Conservation (phyloP, 1,140 invertebrate genomes). For the Drosophila saltans region DNA sequence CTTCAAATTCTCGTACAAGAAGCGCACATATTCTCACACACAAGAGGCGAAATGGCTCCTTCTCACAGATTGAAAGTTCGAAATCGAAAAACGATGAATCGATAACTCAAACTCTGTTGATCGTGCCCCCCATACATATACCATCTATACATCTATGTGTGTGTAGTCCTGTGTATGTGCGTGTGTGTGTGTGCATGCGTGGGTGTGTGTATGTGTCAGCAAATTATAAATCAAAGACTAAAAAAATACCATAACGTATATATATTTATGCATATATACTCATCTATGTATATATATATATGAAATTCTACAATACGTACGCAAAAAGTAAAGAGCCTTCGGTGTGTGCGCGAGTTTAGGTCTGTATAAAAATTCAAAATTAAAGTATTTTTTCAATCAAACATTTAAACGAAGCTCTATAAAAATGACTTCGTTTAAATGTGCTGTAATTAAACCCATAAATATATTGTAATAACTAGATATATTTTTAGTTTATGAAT, state of each 20-base stretch:
- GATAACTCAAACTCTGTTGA: slow-evolving; percentile 6
- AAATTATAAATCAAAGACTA: slow-evolving; percentile 37
- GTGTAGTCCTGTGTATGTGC: slow-evolving; percentile 19
- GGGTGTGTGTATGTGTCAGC: slow-evolving; percentile 35
- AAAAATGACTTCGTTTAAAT: background rate
- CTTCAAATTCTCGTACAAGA: slow-evolving; percentile 26
- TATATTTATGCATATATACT: slow-evolving; percentile 42
- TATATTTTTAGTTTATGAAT: slow-evolving; percentile 38
- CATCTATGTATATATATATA: slow-evolving; percentile 2
- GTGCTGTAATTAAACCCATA: slow-evolving; percentile 26
- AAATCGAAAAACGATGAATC: slow-evolving; percentile 1
- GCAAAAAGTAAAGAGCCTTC: slow-evolving; percentile 54
- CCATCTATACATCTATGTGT: background rate
- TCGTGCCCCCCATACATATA: background rate
- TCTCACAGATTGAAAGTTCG: slow-evolving; percentile 4
- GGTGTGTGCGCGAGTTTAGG: slow-evolving; percentile 66
- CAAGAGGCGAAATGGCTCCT: background rate
- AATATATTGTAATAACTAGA: slow-evolving; percentile 29
- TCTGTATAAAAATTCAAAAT: slow-evolving; percentile 67
- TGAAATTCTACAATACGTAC: slow-evolving; percentile 29
- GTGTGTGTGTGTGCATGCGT: slow-evolving; percentile 20
- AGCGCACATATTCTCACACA: slow-evolving; percentile 17
- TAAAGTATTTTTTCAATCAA: background rate
- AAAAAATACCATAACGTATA: slow-evolving; percentile 53
- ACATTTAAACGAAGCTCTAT: slow-evolving; percentile 5